Base-by-base conservation (phyloP, 2,113 vertebrate genomes). In the Menidia beryllina region DNA sequence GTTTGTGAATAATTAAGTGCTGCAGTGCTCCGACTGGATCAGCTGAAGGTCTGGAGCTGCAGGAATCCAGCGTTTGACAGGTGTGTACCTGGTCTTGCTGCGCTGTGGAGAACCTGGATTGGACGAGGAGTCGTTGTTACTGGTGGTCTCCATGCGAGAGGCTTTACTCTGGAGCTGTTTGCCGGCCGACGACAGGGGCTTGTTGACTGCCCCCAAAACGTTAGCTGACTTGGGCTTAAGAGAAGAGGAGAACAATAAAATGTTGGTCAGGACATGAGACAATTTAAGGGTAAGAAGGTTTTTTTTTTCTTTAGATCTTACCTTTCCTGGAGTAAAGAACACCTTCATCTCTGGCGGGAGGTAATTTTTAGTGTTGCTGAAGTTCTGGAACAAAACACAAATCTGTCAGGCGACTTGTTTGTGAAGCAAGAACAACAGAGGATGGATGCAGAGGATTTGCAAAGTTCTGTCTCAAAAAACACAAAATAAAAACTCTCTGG, bases 291-390 rank as follows among this genome's bases (percentile, higher is more conserved):
- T 34, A 34, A 8, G 10, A 1, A 34, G 7, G 10, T 34, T 3
- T 34, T 23, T 30, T 39, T 12, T n/a, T 6, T 4, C 1, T n/a
- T n/a, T n/a, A n/a, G n/a, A 27, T 8, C 51, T 48, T 86, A 99
- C 97, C 95, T 99, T 99, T 91, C 98, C 98, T 72, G 96, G 96
- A 62, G 97, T 97, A 78, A 99, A 98, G 92, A 99, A 97, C 0
- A 96, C 91, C 86, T 99, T 99, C 96, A 99, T 97, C 93, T 99
- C 98, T 34, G 96, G 94, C 79, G 98, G 97, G 82, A 99, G 95
- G 48, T 97, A 99, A 88, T 98, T 98, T 95, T 99, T 99, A 86
- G 96, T 97, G 92, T 99, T 99, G 92, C 94, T 99, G 88, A 99
- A 98, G 89, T 98, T 99, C 98, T 99, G 90, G 47, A 91, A 85